Base-by-base conservation (phyloP, 2,888 invertebrate species). In the Ophioninae sp. region DNA sequence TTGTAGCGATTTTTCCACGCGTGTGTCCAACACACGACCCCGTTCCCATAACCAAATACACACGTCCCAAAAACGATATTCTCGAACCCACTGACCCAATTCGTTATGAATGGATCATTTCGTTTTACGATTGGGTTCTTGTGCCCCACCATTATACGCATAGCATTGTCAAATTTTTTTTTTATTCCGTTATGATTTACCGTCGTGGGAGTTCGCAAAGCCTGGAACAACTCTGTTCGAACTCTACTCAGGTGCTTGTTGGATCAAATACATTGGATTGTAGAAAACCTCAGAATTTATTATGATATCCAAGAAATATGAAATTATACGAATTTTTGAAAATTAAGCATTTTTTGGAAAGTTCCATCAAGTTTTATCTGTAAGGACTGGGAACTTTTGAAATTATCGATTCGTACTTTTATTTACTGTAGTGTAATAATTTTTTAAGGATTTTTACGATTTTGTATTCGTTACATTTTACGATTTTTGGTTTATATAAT, bases 11-110 rank as follows among this genome's bases (percentile, higher is more conserved):
- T 87, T 89, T 87, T 82, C 72, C 79, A 86, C 87, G 86, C 90
- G 88, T 89, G 88, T 87, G 91, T 88, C 88, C 86, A 88, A 87
- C 89, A 90, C 89, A 90, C 89, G 91, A 90, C 91, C 89, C 85
- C 84, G 88, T 90, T 90, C 88, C 85, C 88, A 85, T 77, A 88
- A 83, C 82, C 73, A 44, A 76, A 73, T 58, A 30, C 37, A 44
- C 37, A 77, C 51, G 67, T 72, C 71, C 20, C 61, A 22, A 51
- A 51, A 23, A 30, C 17, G 44, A 67, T 68, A 79, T 72, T 61
- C 44, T 81, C 56, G 67, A 82, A 85, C 81, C 87, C 82, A 85
- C 86, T 90, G 89, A 89, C 89, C 89, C 85, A 89, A 90, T 90
- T 91, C 81, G 51, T 39, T 76, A 84, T 81, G 59, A 85, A 86